Evolutionary conservation across 2,888 invertebrate species (phyloP).

Genomic region (Drosophila tanythrix): DNA sequence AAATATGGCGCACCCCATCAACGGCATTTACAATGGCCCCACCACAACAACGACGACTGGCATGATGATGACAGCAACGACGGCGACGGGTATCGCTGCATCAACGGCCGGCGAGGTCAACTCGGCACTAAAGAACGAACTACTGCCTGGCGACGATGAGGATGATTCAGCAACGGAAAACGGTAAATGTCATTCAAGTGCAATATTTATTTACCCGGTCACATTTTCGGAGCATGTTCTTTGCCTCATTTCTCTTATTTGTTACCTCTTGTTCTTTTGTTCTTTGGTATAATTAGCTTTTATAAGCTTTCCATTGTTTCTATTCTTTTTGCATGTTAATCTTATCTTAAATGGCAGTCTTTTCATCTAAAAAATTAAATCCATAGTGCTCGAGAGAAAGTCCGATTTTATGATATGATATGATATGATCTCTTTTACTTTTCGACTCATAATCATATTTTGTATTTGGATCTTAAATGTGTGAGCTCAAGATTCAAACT

Average conservation of each 20-base stretch:
- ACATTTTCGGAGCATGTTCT: constrained; percentile 19
- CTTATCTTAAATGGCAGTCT: not conserved
- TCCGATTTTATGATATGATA: no score
- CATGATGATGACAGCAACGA: constrained; percentile 26
- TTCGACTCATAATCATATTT: not conserved
- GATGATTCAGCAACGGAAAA: constrained; percentile 81
- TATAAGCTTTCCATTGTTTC: not conserved
- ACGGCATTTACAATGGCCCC: constrained; percentile 93
- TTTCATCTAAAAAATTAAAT: not conserved
- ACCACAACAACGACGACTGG: constrained; percentile 59
- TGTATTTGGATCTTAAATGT: not conserved
- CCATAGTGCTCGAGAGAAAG: not conserved
- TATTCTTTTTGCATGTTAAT: not conserved
- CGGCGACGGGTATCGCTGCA: constrained; percentile 8
- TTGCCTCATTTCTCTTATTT: constrained; percentile 5
- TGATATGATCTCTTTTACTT: no score
- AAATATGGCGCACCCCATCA: constrained; percentile 96
- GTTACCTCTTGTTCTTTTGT: not conserved
- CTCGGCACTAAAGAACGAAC: constrained; percentile 53
- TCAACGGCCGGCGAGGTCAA: constrained; percentile 32
- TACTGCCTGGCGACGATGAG: constrained; percentile 71
- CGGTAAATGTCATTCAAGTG: constrained; percentile 69
- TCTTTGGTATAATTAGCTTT: not conserved
- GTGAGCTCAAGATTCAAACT: not conserved
- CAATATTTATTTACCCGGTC: constrained; percentile 30